A percentile compares a stretch with the other conserved stretches of the same genome.
phyloP scores from a whole-genome alignment of 2,113 vertebrate species.

The Sturnira hondurensis region DNA sequence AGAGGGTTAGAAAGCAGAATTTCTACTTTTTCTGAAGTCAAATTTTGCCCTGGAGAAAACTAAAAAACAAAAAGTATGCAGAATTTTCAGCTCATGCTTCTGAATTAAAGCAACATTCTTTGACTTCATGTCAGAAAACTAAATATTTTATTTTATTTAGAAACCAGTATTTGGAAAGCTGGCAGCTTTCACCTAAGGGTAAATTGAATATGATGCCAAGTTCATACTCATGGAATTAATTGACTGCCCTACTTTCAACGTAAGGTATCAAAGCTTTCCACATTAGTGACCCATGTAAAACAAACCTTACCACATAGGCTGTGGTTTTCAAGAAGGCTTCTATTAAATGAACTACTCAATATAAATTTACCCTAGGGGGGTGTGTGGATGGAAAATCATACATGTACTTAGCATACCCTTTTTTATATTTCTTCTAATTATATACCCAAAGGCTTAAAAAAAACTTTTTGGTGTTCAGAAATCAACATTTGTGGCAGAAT shows the following conservation, averaged over 20 bases:
- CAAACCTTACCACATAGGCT: conserved; percentile 33
- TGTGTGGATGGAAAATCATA: neutral
- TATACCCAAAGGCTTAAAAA: neutral
- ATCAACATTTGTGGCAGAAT: neutral
- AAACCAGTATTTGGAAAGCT: conserved; percentile 38
- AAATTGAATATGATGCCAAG: conserved; percentile 38
- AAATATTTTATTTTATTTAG: conserved; percentile 65
- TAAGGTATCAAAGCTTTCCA: conserved; percentile 63
- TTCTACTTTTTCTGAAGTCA: neutral
- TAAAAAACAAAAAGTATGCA: neutral
- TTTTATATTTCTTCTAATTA: conserved; percentile 50
- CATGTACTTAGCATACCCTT: neutral
- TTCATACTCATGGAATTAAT: conserved; percentile 69
- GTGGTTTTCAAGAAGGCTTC: conserved; percentile 45
- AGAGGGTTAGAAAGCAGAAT: neutral
- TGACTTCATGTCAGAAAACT: conserved; percentile 37
- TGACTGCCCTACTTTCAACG: conserved; percentile 55
- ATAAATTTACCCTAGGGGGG: neutral
- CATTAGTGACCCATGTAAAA: conserved; percentile 50
- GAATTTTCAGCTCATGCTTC: neutral
- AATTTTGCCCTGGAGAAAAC: neutral
- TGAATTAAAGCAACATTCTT: conserved; percentile 53
- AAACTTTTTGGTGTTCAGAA: conserved; percentile 35
- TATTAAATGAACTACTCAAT: conserved; percentile 50
- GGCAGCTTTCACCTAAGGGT: conserved; percentile 40